A percentile compares a stretch with the other conserved stretches of the same genome.
These are phyloP conservation scores for Rhodophaea formosa DNA, from an alignment of 2,888 invertebrate species.

Conservation along the genomic window DNA sequence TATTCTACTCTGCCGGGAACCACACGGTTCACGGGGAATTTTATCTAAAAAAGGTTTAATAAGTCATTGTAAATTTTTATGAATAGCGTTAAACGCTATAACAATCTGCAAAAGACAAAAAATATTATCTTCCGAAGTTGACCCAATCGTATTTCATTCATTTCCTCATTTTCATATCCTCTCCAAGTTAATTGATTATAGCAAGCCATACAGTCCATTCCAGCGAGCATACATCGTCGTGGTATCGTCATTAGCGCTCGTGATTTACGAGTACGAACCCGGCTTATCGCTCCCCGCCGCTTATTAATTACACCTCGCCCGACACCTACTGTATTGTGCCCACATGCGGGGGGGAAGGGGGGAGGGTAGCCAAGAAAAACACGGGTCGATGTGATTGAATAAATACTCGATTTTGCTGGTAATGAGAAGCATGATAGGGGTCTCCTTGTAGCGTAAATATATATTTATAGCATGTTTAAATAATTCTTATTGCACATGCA, in stretches of 20 bases:
- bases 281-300: conserved; percentile 51
- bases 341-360: background rate
- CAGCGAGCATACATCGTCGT: background rate
- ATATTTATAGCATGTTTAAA: too few relatives aligned
- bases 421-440: background rate
- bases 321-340: conserved; percentile 16
- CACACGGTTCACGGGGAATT: too few relatives aligned
- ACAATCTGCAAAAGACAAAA: too few relatives aligned
- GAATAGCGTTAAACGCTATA: too few relatives aligned
- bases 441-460: background rate
- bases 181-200: background rate
- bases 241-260: conserved; percentile 49
- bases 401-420: conserved; percentile 14
- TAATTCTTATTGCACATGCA: too few relatives aligned
- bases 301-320: conserved; percentile 54
- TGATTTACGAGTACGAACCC: conserved; percentile 51
- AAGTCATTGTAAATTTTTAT: too few relatives aligned
- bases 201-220: background rate
- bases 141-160: too few relatives aligned
- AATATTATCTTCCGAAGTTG: too few relatives aligned
- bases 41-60: too few relatives aligned
- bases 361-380: background rate
- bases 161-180: too few relatives aligned
- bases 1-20: too few relatives aligned
- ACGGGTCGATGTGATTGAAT: conserved; percentile 9